phyloP scores from a whole-genome alignment of 2,797 vertebrate genomes.

The Ctenopoma kingsleyae region DNA sequence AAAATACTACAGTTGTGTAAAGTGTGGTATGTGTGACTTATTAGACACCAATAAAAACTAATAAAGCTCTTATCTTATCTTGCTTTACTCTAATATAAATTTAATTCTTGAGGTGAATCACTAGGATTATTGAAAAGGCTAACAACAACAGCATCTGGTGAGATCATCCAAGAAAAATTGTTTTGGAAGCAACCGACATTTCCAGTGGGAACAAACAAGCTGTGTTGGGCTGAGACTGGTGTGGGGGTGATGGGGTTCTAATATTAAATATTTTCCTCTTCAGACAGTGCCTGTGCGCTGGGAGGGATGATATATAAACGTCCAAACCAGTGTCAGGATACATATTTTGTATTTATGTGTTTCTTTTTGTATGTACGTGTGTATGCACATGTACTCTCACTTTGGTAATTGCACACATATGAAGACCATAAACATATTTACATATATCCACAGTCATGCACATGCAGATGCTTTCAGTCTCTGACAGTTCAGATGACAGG shows the following conservation, averaged over 20 bases:
- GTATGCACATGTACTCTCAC: slow-evolving; percentile 1
- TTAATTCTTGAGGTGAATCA: slow-evolving; percentile 38
- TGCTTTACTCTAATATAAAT: slow-evolving; percentile 23
- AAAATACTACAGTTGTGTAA: slow-evolving; percentile 38
- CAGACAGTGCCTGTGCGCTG: slow-evolving; percentile 33
- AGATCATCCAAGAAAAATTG: slow-evolving; percentile 46
- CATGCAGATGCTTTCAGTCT: slow-evolving; percentile 62
- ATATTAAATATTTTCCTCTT: slow-evolving; percentile 35
- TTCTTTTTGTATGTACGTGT: background rate
- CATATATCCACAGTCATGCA: slow-evolving; percentile 34
- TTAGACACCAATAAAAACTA: slow-evolving; percentile 51
- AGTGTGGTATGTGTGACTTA: slow-evolving; percentile 44
- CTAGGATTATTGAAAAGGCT: slow-evolving; percentile 32
- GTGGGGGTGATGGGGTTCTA: slow-evolving; percentile 24
- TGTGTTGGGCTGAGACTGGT: slow-evolving; percentile 33
- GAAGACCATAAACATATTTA: slow-evolving; percentile 52
- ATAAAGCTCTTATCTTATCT: slow-evolving; percentile 55
- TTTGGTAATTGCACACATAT: slow-evolving; percentile 37
- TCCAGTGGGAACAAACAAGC: slow-evolving; percentile 60
- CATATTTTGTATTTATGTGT: slow-evolving; percentile 13
- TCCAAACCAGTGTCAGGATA: slow-evolving; percentile 21
- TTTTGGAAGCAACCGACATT: slow-evolving; percentile 45
- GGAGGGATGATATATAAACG: background rate
- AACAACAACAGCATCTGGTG: slow-evolving; percentile 44
- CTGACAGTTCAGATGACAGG: slow-evolving; percentile 71